Conservation (phyloP, 2,797 vertebrate species). For the Gobionotothen gibberifrons region DNA sequence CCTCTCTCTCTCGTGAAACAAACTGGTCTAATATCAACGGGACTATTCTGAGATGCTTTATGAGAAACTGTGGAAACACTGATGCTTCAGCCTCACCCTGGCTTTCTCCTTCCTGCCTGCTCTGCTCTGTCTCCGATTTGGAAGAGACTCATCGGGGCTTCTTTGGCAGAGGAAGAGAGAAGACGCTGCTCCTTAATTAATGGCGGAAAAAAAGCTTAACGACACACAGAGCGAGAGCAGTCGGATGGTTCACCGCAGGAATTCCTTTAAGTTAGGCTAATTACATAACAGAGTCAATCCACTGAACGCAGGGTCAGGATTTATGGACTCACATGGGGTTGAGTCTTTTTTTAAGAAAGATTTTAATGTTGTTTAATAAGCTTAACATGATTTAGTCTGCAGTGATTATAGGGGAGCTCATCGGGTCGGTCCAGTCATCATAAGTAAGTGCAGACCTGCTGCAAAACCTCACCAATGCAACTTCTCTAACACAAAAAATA, state of each 20-base stretch:
- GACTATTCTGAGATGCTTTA: slow-evolving; percentile 58
- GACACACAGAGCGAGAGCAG: slow-evolving; percentile 44
- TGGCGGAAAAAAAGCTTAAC: slow-evolving; percentile 59
- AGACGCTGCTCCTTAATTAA: slow-evolving; percentile 68
- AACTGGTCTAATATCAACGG: slow-evolving; percentile 32
- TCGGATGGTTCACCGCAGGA: slow-evolving; percentile 47
- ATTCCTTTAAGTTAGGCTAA: slow-evolving; percentile 54
- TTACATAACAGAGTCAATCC: slow-evolving; percentile 60
- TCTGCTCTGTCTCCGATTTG: slow-evolving; percentile 35
- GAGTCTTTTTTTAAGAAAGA: background rate
- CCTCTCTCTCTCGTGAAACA: background rate
- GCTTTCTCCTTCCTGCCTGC: slow-evolving; percentile 2
- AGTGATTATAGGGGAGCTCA: background rate
- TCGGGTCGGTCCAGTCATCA: background rate
- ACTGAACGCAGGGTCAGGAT: slow-evolving; percentile 25
- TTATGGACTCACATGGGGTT: background rate
- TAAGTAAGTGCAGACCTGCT: background rate
- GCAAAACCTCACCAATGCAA: background rate
- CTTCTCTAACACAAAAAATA: background rate
- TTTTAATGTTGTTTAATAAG: slow-evolving; percentile 4
- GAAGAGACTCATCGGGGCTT: slow-evolving; percentile 55
- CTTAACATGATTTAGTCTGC: slow-evolving; percentile 2
- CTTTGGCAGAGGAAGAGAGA: slow-evolving; percentile 66
- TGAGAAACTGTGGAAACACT: slow-evolving; percentile 50
- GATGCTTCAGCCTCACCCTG: slow-evolving; percentile 33